phyloP scores from a whole-genome alignment of 2,888 invertebrate genomes.

The Antheraea yamamai region DNA sequence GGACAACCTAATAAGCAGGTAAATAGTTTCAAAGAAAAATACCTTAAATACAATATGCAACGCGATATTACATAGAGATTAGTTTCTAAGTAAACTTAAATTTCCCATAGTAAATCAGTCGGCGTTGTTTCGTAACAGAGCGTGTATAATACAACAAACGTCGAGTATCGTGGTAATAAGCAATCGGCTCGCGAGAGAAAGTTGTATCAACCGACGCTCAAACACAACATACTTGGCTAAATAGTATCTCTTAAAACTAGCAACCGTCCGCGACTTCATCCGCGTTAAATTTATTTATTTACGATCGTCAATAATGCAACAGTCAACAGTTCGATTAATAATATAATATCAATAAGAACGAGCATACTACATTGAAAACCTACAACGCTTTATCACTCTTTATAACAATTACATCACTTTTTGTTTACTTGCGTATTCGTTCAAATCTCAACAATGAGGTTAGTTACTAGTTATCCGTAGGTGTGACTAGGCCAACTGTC shows the following conservation, averaged over 20 bases:
- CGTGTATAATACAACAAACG: constrained; percentile 10
- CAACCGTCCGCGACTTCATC: background rate
- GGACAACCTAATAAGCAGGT: background rate
- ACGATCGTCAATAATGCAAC: no score
- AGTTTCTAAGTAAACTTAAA: background rate
- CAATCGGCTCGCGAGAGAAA: constrained; percentile 12
- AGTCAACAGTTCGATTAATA: no score
- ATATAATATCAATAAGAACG: no score
- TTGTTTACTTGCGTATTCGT: no score
- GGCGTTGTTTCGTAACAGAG: background rate
- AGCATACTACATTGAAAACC: no score
- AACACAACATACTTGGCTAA: background rate
- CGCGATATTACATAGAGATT: background rate
- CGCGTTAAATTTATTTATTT: no score
- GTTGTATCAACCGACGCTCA: constrained; percentile 4
- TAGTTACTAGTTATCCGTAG: no score
- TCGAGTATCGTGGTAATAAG: background rate
- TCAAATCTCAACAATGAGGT: no score
- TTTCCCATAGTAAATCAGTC: constrained; percentile 8
- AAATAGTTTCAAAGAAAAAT: background rate
- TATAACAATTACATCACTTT: no score
- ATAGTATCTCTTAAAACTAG: background rate
- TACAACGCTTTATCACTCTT: no score
- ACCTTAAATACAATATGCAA: background rate
- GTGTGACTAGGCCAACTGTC: no score